phyloP scores from a whole-genome alignment of 64 coral and sea anemone genomes.

The Dendronephthya gigantea region DNA sequence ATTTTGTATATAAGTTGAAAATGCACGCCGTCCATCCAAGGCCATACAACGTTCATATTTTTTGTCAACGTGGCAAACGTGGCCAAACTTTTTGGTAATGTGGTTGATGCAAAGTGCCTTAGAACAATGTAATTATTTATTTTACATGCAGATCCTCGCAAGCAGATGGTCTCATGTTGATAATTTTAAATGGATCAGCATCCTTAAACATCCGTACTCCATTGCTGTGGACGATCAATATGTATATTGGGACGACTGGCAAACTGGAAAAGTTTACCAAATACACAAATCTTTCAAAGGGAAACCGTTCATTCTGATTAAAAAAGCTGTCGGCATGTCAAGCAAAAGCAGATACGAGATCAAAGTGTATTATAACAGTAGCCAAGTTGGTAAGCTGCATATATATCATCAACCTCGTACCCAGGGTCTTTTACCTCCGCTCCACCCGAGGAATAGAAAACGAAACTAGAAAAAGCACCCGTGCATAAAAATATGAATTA shows the following conservation, averaged over 20 bases:
- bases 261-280: background rate
- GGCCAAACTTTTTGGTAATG: too few relatives aligned
- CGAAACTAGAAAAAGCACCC: too few relatives aligned
- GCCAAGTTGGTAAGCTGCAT: background rate
- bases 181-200: background rate
- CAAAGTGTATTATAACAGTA: background rate
- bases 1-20: too few relatives aligned
- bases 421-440: too few relatives aligned
- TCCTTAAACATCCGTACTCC: background rate
- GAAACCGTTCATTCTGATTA: background rate
- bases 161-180: background rate
- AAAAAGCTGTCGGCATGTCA: background rate
- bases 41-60: too few relatives aligned
- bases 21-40: too few relatives aligned
- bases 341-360: background rate
- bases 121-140: too few relatives aligned
- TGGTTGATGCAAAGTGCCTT: too few relatives aligned
- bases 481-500: too few relatives aligned
- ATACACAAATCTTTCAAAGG: background rate
- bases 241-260: conserved; percentile 15
- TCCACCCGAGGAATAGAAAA: too few relatives aligned
- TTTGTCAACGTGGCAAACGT: too few relatives aligned
- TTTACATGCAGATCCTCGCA: background rate
- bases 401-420: background rate
- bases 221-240: conserved; percentile 6